A percentile compares a stretch with the other conserved stretches of the same genome.
Conservation (phyloP, 53 echinoderm and acorn worm genomes). For the Henricia sp. region DNA sequence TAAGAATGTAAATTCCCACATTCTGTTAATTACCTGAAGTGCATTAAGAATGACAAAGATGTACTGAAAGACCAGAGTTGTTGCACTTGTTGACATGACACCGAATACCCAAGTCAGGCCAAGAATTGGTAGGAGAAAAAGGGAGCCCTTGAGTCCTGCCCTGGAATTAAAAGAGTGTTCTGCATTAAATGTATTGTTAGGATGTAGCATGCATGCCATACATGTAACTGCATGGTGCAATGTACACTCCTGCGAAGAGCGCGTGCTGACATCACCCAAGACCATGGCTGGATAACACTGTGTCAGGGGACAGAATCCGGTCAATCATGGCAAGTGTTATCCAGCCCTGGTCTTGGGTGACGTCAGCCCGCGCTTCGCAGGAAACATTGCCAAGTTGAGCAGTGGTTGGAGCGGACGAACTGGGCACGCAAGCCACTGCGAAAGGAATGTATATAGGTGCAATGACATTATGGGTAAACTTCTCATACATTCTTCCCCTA, state of each 20-base stretch:
- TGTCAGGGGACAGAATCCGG: too few species aligned
- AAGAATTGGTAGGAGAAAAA: conserved; percentile 51
- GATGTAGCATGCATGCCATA: background rate
- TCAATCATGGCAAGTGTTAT: too few species aligned
- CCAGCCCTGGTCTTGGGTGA: too few species aligned
- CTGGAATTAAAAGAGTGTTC: background rate
- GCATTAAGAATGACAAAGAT: conserved; percentile 60
- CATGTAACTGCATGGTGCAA: background rate
- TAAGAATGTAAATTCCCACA: background rate
- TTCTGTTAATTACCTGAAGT: conserved; percentile 25
- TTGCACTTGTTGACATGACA: conserved; percentile 22
- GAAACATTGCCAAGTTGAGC: too few species aligned
- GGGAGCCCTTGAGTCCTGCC: conserved; percentile 53
- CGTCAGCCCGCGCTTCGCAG: background rate
- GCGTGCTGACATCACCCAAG: too few species aligned
- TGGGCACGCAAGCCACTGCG: too few species aligned
- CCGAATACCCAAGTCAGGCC: conserved; percentile 68
- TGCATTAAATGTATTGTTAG: background rate
- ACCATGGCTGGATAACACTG: too few species aligned
- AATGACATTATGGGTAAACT: too few species aligned
- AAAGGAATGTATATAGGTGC: too few species aligned
- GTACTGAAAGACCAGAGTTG: conserved; percentile 56
- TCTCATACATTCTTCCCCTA: too few species aligned
- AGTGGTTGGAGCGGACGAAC: too few species aligned
- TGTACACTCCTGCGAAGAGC: background rate